Conservation (phyloP, 1,140 invertebrate species). For the Magallana gigas region DNA sequence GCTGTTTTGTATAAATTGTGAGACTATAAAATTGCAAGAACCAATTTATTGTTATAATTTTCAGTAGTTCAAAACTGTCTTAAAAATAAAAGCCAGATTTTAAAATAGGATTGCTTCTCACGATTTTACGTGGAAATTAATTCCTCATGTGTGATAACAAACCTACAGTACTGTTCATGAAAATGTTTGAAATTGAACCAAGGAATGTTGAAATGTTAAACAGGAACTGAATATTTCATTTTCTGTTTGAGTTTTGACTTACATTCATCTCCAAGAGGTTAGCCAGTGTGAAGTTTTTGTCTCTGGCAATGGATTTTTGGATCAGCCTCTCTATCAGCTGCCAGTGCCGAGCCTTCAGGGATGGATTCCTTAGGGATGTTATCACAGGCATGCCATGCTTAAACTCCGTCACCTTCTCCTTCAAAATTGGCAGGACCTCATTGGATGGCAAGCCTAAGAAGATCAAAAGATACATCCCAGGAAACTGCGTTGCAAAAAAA, state of each 20-base stretch:
- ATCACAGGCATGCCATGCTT: conserved; percentile 84
- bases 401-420: conserved; percentile 87
- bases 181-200: too few species aligned
- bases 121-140: too few species aligned
- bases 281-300: conserved; percentile 77
- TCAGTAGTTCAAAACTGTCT: too few species aligned
- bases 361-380: conserved; percentile 77
- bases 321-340: conserved; percentile 76
- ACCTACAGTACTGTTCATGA: too few species aligned
- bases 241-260: not conserved
- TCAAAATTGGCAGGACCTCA: conserved; percentile 87
- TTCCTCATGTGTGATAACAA: too few species aligned
- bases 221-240: not conserved
- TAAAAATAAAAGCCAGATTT: too few species aligned
- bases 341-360: conserved; percentile 76
- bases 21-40: too few species aligned
- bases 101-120: too few species aligned
- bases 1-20: too few species aligned
- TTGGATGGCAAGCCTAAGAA: conserved; percentile 84
- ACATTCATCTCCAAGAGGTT: conserved; percentile 73
- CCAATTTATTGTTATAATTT: too few species aligned
- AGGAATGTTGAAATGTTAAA: too few species aligned
- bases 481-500: too few species aligned
- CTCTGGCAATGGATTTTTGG: conserved; percentile 74
- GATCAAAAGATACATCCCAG: not conserved